phyloP scores from a whole-genome alignment of 1,140 invertebrate genomes.

The Zaprionus ghesquierei region DNA sequence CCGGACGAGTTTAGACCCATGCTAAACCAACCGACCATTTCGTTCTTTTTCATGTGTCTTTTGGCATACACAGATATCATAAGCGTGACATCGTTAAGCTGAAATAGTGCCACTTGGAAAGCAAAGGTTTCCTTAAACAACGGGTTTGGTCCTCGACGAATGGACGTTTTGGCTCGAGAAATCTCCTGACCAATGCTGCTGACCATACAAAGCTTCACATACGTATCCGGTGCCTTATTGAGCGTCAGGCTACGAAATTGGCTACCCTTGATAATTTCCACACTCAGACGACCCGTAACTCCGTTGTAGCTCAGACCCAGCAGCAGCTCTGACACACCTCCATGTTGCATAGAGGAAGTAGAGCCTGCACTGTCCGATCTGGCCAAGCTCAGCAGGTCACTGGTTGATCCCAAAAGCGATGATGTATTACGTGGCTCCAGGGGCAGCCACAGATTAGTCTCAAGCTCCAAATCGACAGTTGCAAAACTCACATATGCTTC shows the following conservation, averaged over 20 bases:
- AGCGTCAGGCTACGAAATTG: conserved; percentile 92
- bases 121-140: conserved; percentile 98
- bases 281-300: conserved; percentile 94
- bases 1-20: conserved; percentile 95
- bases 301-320: conserved; percentile 95
- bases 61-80: conserved; percentile 97
- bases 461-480: conserved; percentile 92
- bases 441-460: conserved; percentile 94
- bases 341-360: conserved; percentile 95
- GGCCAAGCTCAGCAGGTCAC: conserved; percentile 90
- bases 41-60: conserved; percentile 95
- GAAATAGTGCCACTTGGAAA: conserved; percentile 97
- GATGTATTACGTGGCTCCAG: conserved; percentile 92
- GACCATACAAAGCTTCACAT: conserved; percentile 95
- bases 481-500: conserved; percentile 94
- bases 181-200: conserved; percentile 96
- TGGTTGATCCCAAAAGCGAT: conserved; percentile 85
- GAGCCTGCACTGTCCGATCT: conserved; percentile 96
- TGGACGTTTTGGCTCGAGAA: conserved; percentile 94
- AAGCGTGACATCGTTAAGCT: conserved; percentile 96
- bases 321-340: conserved; percentile 94
- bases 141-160: conserved; percentile 95
- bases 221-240: conserved; percentile 94
- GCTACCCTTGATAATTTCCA: conserved; percentile 96
- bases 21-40: conserved; percentile 98